Percentiles rank a stretch among this genome's conserved stretches.
Evolutionary conservation across 1,140 invertebrate species (phyloP).

Genomic region (Plodia interpunctella): DNA sequence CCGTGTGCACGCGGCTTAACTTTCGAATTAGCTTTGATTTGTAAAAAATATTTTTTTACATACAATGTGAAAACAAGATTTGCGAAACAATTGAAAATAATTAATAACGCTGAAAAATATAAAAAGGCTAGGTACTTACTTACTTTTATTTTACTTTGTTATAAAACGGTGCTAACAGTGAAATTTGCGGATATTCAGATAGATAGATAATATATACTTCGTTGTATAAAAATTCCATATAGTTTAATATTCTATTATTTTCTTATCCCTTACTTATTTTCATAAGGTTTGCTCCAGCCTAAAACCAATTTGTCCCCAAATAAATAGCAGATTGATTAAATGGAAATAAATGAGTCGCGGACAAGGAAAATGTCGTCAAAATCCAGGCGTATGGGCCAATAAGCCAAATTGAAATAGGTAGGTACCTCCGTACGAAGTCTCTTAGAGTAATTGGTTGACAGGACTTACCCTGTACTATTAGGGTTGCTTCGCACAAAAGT

Average conservation of each 20-base stretch:
- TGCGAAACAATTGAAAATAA: too few species aligned
- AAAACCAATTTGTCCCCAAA: conserved; percentile 17
- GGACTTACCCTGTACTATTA: conserved; percentile 31
- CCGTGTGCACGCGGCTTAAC: conserved; percentile 31
- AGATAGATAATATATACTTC: too few species aligned
- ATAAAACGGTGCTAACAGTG: too few species aligned
- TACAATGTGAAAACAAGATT: background rate
- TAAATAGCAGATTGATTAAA: conserved; percentile 41
- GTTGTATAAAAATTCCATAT: too few species aligned
- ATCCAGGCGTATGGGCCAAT: conserved; percentile 64
- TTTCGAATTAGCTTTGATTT: background rate
- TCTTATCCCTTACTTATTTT: background rate
- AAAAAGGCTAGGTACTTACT: too few species aligned
- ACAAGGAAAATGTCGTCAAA: conserved; percentile 65
- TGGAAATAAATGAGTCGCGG: conserved; percentile 53
- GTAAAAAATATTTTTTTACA: background rate
- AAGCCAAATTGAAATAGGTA: conserved; percentile 64
- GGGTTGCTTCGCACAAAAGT: conserved; percentile 1
- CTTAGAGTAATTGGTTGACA: conserved; percentile 68
- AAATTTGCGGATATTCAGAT: too few species aligned
- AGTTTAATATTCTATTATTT: background rate
- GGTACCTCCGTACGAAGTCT: conserved; percentile 51
- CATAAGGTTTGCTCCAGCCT: conserved; percentile 8
- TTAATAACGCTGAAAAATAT: too few species aligned
- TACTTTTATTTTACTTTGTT: too few species aligned